phyloP scores from a whole-genome alignment of 53 echinoderm and acorn worm species.

The Hippasteria phrygiana region DNA sequence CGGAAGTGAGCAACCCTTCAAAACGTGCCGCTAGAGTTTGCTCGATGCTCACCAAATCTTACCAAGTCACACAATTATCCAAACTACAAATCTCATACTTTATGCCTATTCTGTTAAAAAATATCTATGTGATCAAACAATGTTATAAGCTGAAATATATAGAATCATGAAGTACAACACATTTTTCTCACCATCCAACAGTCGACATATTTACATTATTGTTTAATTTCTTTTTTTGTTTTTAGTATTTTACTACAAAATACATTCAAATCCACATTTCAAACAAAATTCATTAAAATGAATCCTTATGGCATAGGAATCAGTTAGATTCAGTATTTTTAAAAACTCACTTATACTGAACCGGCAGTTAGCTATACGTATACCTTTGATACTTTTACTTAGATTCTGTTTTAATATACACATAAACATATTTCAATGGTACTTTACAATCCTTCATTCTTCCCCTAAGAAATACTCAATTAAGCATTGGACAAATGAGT shows the following conservation, averaged over 20 bases:
- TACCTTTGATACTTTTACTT: conserved; percentile 15
- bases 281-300: background rate
- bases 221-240: background rate
- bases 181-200: conserved; percentile 6
- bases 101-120: background rate
- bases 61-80: background rate
- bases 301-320: conserved; percentile 26
- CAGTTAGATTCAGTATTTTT: background rate
- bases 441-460: background rate
- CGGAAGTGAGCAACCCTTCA: no score
- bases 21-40: no score
- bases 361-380: conserved; percentile 50
- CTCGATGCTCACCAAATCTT: background rate
- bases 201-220: conserved; percentile 47
- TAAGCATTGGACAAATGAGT: background rate
- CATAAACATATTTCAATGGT: background rate
- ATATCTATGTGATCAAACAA: conserved; percentile 41
- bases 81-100: background rate
- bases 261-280: conserved; percentile 52
- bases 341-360: conserved; percentile 5
- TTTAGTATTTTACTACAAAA: conserved; percentile 39
- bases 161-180: conserved; percentile 31
- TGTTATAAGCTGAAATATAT: conserved; percentile 58
- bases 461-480: background rate
- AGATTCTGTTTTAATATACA: conserved; percentile 22